phyloP scores from a whole-genome alignment of 2,797 vertebrate genomes.

The Pantherophis alleghaniensis region DNA sequence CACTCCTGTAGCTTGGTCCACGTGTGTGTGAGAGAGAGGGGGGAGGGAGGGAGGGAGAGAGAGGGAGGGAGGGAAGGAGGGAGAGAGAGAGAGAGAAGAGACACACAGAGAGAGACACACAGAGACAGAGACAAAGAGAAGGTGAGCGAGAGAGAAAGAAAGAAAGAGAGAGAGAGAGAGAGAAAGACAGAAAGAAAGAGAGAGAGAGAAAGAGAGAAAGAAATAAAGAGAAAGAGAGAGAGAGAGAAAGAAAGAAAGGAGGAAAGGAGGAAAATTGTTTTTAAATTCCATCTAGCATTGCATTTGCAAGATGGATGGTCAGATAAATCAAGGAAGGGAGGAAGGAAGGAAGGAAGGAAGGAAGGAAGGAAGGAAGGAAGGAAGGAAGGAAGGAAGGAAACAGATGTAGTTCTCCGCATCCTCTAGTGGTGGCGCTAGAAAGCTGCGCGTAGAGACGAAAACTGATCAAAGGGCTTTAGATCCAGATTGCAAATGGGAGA shows the following conservation, averaged over 20 bases:
- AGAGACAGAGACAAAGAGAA: no score
- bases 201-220: no score
- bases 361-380: background rate
- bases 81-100: no score
- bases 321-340: background rate
- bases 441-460: constrained; percentile 72
- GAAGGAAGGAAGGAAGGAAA: background rate
- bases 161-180: no score
- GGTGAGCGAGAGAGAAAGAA: background rate
- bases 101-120: background rate
- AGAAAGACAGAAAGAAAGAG: no score
- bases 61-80: no score
- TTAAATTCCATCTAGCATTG: background rate
- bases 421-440: constrained; percentile 94
- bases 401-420: constrained; percentile 62
- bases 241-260: no score
- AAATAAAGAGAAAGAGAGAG: no score
- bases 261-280: background rate
- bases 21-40: no score
- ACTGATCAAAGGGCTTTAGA: constrained; percentile 19
- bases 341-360: background rate
- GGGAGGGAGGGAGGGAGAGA: no score
- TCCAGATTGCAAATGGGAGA: background rate
- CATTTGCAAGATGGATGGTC: background rate
- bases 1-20: background rate